A percentile compares a stretch with the other conserved stretches of the same genome.
phyloP scores from a whole-genome alignment of 2,113 vertebrate genomes.

The Peromyscus polionotus region DNA sequence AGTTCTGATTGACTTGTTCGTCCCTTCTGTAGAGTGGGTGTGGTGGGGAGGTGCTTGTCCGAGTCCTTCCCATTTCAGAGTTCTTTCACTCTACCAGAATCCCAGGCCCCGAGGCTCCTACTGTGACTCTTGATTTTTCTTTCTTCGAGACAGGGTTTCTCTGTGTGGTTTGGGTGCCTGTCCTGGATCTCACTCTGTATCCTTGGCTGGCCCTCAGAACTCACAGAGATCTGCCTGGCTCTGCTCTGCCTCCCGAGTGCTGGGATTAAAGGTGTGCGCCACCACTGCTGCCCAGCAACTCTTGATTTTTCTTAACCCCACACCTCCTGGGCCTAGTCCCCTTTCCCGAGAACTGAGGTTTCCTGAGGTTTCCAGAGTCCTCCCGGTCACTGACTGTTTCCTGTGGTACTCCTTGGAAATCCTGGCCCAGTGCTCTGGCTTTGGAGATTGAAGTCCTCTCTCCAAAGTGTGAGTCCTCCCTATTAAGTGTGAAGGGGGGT shows the following conservation, averaged over 20 bases:
- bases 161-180: too few relatives aligned
- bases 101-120: not conserved
- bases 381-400: not conserved
- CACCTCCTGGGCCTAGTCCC: not conserved
- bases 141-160: too few relatives aligned
- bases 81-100: not conserved
- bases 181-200: too few relatives aligned
- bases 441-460: not conserved
- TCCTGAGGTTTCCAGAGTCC: not conserved
- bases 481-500: not conserved
- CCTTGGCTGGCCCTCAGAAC: too few relatives aligned
- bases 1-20: constrained; percentile 1
- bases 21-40: not conserved
- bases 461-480: constrained; percentile 63
- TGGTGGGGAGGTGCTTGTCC: not conserved
- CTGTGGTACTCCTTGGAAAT: not conserved
- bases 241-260: too few relatives aligned
- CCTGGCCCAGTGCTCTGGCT: constrained; percentile 13
- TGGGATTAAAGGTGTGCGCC: too few relatives aligned
- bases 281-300: too few relatives aligned
- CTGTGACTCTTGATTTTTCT: not conserved
- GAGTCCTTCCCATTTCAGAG: not conserved
- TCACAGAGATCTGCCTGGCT: too few relatives aligned
- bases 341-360: not conserved
- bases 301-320: not conserved